Base-by-base conservation (phyloP, 2,797 vertebrate genomes). In the Melanotaenia nigrans region DNA sequence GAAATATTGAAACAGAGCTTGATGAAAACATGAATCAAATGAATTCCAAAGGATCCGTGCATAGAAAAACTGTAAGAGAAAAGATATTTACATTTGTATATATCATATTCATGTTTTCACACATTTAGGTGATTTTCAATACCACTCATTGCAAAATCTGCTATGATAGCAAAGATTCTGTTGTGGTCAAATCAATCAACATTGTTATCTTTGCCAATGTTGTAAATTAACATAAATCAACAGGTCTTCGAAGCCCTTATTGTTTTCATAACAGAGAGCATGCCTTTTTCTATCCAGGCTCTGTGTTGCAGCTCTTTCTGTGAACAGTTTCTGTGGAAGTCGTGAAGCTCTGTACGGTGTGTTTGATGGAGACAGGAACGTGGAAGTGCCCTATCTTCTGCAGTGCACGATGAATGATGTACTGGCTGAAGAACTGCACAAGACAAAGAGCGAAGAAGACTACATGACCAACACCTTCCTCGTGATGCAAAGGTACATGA, bases 341-440 rank as follows among this genome's bases (percentile, higher is more conserved):
- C 94, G 96, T 1, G 98, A 99, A 87, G 98, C 97, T 7, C 94
- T 99, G 63, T 99, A 98, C 0, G 98, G 98, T 0, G 96, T 99
- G 59, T 99, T 99, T n/a, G 98, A 99, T 0, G 98, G 98, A 0
- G 98, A 99, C 87, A 94, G 96, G 58, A 99, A 99, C 0, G 96
- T 97, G 78, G 98, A 99, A 70, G 97, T 99, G 58, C 97, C 98
- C 0, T 98, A 96, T 75, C 94, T 99, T 59, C 89, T 99, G 66
- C 98, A 99, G 90, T 99, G 98, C 83, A 99, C 98, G 0, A 99
- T 99, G 98, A 97, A 97, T 0, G 98, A 99, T 73, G 96, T 99
- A 81, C 86, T 99, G 81, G 96, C 97, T 0, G 98, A 99, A 70
- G 98, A 99, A 75, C 88, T 99, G 3, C 98, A 99, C 90, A 97